phyloP scores from a whole-genome alignment of 1,140 invertebrate genomes.

The Pristionchus pacificus region DNA sequence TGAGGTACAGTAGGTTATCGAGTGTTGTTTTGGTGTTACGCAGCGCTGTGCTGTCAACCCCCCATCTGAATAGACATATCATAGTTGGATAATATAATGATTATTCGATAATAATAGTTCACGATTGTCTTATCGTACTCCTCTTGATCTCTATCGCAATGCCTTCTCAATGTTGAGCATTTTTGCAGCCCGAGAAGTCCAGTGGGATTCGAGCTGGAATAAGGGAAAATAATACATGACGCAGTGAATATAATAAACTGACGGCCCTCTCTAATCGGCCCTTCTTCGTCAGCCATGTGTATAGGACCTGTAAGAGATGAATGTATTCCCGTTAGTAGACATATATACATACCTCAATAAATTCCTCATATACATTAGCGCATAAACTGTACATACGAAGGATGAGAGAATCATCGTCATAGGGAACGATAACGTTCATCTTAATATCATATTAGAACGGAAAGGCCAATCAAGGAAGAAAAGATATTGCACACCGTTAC shows the following conservation, averaged over 20 bases:
- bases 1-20: no score
- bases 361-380: neutral
- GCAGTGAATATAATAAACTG: neutral
- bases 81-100: no score
- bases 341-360: neutral
- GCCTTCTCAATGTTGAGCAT: neutral
- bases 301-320: neutral
- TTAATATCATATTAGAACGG: neutral
- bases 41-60: no score
- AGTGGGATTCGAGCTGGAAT: neutral
- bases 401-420: neutral
- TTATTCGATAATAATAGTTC: no score
- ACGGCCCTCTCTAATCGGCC: neutral
- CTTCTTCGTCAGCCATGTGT: neutral
- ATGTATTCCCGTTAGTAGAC: no score
- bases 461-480: neutral
- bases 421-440: neutral
- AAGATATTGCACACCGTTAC: neutral
- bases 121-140: neutral
- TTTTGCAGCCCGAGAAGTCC: neutral
- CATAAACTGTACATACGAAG: neutral
- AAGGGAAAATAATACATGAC: neutral
- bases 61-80: no score
- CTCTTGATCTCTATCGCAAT: neutral
- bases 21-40: no score